A percentile compares a stretch with the other conserved stretches of the same genome.
Evolutionary conservation across 92 coral and sea anemone species (phyloP).

Genomic region (Porites evermanni): DNA sequence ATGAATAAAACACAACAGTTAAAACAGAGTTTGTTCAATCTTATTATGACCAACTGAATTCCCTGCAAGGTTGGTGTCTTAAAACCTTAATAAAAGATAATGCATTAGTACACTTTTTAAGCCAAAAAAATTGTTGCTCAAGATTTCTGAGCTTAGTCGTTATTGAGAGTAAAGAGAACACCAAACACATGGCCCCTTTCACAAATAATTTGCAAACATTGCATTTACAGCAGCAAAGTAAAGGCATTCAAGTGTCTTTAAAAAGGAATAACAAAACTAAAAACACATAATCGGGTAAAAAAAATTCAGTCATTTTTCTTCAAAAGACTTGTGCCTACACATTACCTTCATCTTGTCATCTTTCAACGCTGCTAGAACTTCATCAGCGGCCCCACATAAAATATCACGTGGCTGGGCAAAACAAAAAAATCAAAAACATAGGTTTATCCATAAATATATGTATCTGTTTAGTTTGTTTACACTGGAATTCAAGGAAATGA

Average conservation of each 20-base stretch:
- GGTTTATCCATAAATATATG: neutral
- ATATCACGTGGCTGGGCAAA: constrained; percentile 89
- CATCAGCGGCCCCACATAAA: constrained; percentile 99
- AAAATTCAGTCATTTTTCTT: neutral
- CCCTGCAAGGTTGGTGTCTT: too few relatives aligned
- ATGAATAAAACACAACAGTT: too few relatives aligned
- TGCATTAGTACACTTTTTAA: too few relatives aligned
- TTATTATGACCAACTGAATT: too few relatives aligned
- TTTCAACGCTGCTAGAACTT: constrained; percentile 88
- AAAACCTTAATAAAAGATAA: too few relatives aligned
- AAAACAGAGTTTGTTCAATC: too few relatives aligned
- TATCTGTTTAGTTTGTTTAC: too few relatives aligned
- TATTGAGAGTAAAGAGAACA: neutral
- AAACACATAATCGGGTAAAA: neutral
- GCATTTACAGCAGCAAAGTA: neutral
- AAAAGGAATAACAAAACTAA: constrained; percentile 7
- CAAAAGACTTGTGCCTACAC: neutral
- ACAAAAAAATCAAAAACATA: neutral
- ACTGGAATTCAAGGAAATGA: too few relatives aligned
- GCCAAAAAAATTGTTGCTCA: neutral
- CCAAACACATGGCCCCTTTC: neutral
- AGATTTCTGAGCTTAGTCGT: neutral
- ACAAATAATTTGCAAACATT: neutral
- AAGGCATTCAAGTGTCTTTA: neutral
- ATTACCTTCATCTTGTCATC: constrained; percentile 93